Base-by-base conservation (phyloP, 2,888 invertebrate genomes). In the Leptarthrus brevirostris region DNA sequence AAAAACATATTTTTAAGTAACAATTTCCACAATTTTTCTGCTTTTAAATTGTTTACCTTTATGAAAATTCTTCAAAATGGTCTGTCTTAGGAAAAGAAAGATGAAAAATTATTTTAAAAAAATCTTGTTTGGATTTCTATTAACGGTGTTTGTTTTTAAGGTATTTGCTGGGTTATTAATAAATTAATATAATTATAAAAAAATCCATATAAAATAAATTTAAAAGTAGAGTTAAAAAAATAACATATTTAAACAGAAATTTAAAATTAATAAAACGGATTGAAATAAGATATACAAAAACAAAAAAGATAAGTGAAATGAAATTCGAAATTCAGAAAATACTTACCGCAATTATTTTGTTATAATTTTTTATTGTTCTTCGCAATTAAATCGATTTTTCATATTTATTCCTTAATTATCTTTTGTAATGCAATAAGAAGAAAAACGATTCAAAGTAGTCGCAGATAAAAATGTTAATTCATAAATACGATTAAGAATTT, bases 31-130 rank as follows among this genome's bases (percentile, higher is more conserved):
- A 66, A 47, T 72, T 58, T 72, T 53, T 69, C 74, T 66, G 61
- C 54, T 74, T 69, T 75, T 53, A 53, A 64, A 53, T 64, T 36
- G 82, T 83, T 84, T 84, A 84, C 84, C 84, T 84, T 84, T 81
- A 82, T 80, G 44, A 81, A 81, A 83, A 82, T 81, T 82, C 83
- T 81, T 83, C 83, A 82, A 82, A 82, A 82, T 82, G 82, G 83
- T 82, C 82, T 83, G 83, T 85, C 82, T 84, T 83, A 81, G 80
- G 80, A 83, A 84, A 83, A 84, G 84, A 84, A 83, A 84, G 82
- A 82, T 82, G 83, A 83, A 82, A 83, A 84, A 83, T 82, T 82
- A 83, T 81, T 81, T 79, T 80, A 79, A 77, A 77, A 75, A 77
- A 76, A 75, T 72, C 75, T 76, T 74, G 66, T 74, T 72, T 76